Percentiles rank a stretch among this genome's conserved stretches.
These are phyloP conservation scores for Embiotoca jacksoni DNA, from an alignment of 2,113 vertebrate species.

Conservation along the genomic window DNA sequence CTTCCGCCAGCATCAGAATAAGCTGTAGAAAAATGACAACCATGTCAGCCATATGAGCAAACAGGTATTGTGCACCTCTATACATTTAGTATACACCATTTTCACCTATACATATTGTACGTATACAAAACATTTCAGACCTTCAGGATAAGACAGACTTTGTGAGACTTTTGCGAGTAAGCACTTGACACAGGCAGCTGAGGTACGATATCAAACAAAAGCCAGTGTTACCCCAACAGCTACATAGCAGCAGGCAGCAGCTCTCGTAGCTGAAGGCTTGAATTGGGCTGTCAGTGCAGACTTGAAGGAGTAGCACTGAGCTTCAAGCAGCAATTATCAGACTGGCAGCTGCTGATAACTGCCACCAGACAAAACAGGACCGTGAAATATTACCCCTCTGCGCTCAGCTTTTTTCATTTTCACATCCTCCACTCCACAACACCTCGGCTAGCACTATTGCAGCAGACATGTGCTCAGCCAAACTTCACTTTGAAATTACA, in stretches of 20 bases:
- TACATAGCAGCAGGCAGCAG: constrained; percentile 54
- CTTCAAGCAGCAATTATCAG: constrained; percentile 79
- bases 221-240: constrained; percentile 62
- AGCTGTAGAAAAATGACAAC: background rate
- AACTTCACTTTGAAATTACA: constrained; percentile 7
- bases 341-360: constrained; percentile 82
- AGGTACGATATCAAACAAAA: constrained; percentile 64
- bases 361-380: constrained; percentile 76
- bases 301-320: constrained; percentile 66
- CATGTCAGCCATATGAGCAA: background rate
- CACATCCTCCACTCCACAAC: constrained; percentile 39
- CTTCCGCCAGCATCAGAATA: background rate
- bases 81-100: background rate
- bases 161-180: constrained; percentile 27
- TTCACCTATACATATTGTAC: background rate
- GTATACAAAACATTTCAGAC: constrained; percentile 9
- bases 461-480: constrained; percentile 12
- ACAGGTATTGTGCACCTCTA: background rate
- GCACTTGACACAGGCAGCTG: constrained; percentile 42
- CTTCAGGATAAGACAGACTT: constrained; percentile 30
- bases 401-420: constrained; percentile 44
- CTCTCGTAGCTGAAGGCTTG: constrained; percentile 54
- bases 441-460: constrained; percentile 38
- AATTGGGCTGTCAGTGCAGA: constrained; percentile 75
- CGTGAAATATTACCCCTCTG: constrained; percentile 69